Percentiles rank a stretch among this genome's conserved stretches.
Evolutionary conservation across 2,888 invertebrate species (phyloP).

Genomic region (Polia nebulosa): DNA sequence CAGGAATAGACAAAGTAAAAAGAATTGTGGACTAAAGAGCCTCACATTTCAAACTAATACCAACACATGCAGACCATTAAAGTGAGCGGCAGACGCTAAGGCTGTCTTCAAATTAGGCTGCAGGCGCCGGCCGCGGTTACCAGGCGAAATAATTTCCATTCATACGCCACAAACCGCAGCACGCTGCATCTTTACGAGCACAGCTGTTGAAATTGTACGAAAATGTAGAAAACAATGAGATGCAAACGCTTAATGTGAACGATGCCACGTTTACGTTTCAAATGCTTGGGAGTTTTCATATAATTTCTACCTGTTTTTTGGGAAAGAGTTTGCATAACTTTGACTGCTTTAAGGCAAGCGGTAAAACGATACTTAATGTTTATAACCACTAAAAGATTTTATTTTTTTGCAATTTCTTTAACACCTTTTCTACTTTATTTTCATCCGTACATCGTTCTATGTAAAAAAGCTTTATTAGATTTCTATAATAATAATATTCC

Average conservation of each 20-base stretch:
- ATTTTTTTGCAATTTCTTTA: not conserved
- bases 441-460: not conserved
- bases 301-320: constrained; percentile 8
- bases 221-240: constrained; percentile 64
- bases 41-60: constrained; percentile 41
- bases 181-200: constrained; percentile 67
- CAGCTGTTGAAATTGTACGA: constrained; percentile 57
- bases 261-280: constrained; percentile 24
- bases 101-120: constrained; percentile 66
- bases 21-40: constrained; percentile 18
- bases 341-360: not conserved
- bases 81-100: constrained; percentile 49
- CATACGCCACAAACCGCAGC: constrained; percentile 60
- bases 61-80: constrained; percentile 53
- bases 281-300: constrained; percentile 26
- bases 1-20: constrained; percentile 12
- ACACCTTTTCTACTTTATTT: not conserved
- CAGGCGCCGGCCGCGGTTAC: constrained; percentile 39
- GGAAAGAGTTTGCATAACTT: not conserved
- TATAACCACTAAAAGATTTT: no score
- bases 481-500: no score
- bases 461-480: not conserved
- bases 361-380: not conserved
- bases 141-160: constrained; percentile 65
- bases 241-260: constrained; percentile 48